A percentile compares a stretch with the other conserved stretches of the same genome.
Conservation (phyloP, 1,140 invertebrate genomes). For the Caerostris extrusa region DNA sequence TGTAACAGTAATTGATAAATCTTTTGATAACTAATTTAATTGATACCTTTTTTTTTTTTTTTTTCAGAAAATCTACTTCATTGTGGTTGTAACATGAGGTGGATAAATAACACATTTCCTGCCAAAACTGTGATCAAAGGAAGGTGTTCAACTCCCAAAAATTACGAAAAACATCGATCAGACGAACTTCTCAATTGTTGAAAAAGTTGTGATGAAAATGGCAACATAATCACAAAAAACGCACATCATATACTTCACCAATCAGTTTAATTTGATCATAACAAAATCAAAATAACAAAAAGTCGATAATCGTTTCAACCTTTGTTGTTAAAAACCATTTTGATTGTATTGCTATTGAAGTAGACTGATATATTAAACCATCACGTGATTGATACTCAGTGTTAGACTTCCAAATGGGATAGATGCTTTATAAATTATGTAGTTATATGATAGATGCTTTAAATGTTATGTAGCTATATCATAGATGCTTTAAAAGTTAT, state of each 20-base stretch:
- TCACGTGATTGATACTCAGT: no score
- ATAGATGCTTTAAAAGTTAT: no score
- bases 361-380: no score
- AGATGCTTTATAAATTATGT: no score
- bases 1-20: not conserved
- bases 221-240: not conserved
- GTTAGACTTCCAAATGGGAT: no score
- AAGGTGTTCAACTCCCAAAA: constrained; percentile 4
- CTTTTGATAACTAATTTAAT: not conserved
- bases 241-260: not conserved
- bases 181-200: not conserved
- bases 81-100: constrained; percentile 45
- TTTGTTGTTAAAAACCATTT: no score
- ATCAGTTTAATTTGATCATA: not conserved
- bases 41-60: not conserved
- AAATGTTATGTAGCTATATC: no score
- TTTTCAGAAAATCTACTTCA: constrained; percentile 7
- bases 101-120: constrained; percentile 8
- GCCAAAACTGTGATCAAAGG: not conserved
- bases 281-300: no score
- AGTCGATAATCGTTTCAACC: no score
- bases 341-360: no score
- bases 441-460: no score
- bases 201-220: constrained; percentile 4
- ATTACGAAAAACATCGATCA: not conserved